Evolutionary conservation across 2,888 invertebrate genomes (phyloP), one percentile per base, ranked within the genome.

Genomic region (Drosophila birchii): DNA sequence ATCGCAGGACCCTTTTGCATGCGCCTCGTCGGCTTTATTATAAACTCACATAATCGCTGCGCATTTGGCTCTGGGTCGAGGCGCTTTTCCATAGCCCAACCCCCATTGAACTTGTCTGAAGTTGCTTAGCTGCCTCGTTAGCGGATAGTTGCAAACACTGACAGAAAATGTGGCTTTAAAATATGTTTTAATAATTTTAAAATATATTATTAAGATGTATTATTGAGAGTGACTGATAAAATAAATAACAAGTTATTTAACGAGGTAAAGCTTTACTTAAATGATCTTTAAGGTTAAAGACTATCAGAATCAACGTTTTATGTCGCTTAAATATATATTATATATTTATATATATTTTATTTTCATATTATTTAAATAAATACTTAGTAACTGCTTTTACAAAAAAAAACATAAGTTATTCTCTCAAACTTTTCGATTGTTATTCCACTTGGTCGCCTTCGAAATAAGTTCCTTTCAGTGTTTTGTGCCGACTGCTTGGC

Each of bases 21-120:
- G 51, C 75, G 66, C 75, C 57, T 64, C 53, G 60, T 66, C 73
- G 80, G 78, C 83, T 81, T 79, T 85, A 86, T 87, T 83, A 87
- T 86, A 86, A 86, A 86, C 86, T 86, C 83, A 78, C 83, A 86
- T 86, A 86, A 86, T 86, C 86, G 88, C 69, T 71, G 71, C 45
- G 81, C 81, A 80, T 79, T 85, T 77, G 67, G 57, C 58, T 73
- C 41, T 44, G 54, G 51, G 53, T 74, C 51, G 59, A 54, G 54
- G 54, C 36, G 29, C 41, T 58, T 57, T 45, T 55, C 47, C 47
- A 45, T 11, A 5, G 32, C 36, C 47, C 55, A 41, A n/a, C 32
- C 44, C 38, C 57, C 58, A 26, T 78, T 75, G 56, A 80, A 84
- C 70, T 82, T 85, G 84, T 83, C 80, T 76, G 86, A 55, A 63